Percentiles rank a stretch among this genome's conserved stretches.
phyloP scores from a whole-genome alignment of 2,113 vertebrate species.

The Vulpes ferrilata region DNA sequence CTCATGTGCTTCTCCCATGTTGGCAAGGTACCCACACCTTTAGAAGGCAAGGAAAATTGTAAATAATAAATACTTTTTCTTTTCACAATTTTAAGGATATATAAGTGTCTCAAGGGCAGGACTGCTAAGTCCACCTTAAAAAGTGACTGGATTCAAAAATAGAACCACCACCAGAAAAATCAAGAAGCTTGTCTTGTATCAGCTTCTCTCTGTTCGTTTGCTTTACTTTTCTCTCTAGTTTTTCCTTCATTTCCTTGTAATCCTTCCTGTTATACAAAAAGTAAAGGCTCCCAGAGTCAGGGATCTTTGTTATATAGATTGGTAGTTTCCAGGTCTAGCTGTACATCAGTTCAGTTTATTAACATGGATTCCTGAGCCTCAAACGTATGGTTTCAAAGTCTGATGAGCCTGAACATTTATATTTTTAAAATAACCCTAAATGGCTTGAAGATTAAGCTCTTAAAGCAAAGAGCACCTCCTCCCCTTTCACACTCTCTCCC shows the following conservation, averaged over 20 bases:
- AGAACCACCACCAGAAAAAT: neutral
- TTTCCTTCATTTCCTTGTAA: neutral
- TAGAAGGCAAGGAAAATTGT: neutral
- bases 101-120: neutral
- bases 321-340: neutral
- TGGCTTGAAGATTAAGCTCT: neutral
- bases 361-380: neutral
- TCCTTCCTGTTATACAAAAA: neutral
- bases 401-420: neutral
- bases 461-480: neutral
- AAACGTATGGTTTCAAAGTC: neutral
- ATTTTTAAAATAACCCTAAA: neutral
- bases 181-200: neutral
- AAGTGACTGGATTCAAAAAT: neutral
- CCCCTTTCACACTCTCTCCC: fast-evolving
- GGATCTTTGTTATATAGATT: neutral
- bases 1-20: neutral
- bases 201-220: neutral
- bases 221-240: neutral
- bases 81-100: neutral
- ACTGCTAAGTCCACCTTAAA: neutral
- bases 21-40: neutral
- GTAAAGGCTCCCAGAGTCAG: neutral
- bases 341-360: neutral
- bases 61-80: neutral